A percentile compares a stretch with the other conserved stretches of the same genome.
These are phyloP conservation scores for Galaxea fascicularis DNA, from an alignment of 92 coral and sea anemone species.

Conservation along the genomic window DNA sequence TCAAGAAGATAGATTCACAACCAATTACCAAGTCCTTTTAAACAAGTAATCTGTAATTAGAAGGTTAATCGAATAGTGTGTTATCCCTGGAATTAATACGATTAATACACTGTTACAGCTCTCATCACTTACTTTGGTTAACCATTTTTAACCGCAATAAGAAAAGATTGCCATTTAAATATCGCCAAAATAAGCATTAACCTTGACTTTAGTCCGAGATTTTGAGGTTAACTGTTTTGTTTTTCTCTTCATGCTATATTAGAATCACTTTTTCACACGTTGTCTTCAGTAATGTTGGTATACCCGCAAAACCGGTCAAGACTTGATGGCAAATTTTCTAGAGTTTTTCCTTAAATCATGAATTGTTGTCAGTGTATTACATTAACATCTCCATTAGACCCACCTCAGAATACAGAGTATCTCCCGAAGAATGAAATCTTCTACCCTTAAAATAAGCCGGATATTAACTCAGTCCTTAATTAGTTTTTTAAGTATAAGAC, in stretches of 20 bases:
- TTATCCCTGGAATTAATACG: background rate
- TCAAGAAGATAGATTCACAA: background rate
- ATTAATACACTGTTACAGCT: background rate
- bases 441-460: too few species aligned
- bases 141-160: background rate
- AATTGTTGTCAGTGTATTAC: background rate
- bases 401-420: background rate
- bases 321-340: background rate
- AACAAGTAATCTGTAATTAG: background rate
- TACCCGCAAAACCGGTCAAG: background rate
- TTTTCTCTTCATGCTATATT: background rate
- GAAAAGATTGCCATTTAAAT: background rate
- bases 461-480: too few species aligned
- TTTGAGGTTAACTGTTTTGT: background rate
- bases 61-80: background rate
- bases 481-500: too few species aligned
- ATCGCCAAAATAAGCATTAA: background rate
- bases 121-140: constrained; percentile 6
- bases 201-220: background rate
- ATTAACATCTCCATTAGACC: too few species aligned
- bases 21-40: background rate
- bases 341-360: background rate
- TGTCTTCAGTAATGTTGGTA: background rate
- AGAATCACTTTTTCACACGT: background rate
- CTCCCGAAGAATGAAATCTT: too few species aligned